Base-by-base conservation (phyloP, 53 echinoderm and acorn worm genomes). In the Glandiceps talaboti region DNA sequence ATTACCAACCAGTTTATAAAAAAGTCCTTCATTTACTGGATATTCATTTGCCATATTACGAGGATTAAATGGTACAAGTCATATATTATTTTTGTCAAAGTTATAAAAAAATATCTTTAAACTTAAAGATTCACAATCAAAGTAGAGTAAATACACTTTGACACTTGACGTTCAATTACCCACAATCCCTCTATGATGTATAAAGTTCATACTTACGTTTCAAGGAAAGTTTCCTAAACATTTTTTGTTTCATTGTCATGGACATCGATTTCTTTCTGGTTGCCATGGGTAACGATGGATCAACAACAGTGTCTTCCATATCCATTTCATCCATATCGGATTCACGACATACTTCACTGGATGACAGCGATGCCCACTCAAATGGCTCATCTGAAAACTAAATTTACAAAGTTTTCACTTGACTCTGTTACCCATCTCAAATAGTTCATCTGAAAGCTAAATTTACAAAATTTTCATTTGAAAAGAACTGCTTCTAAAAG, bases 341-440 rank as follows among this genome's bases (percentile, higher is more conserved):
- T 12, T 12, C 6, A 6, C 20, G 6, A 20, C 20, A 45, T 33
- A 82, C 81, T 26, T 80, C 80, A 26, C 90, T 85, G 73, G 79
- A 79, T 1, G 92, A 90, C 26, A 92, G 89, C 1, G 97, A 87
- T 26, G 81, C 89, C 97, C 97, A 96, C 26, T 73, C 86, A 74
- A 89, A 89, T 0, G 97, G 89, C 73, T 92, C 92, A 75, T 96
- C 92, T 31, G 30, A 81, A 1, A 89, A 86, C 97, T 96, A 81
- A 29, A 73, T 74, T 31, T 33, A 31, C 32, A 33, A 30, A 73
- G n/a, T n/a, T n/a, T n/a, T n/a, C n/a, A n/a, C n/a, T n/a, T n/a
- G n/a, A n/a, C n/a, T n/a, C n/a, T n/a, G n/a, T n/a, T n/a, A n/a
- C n/a, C n/a, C n/a, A n/a, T n/a, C n/a, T n/a, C n/a, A n/a, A n/a